These are phyloP conservation scores for Elachura formosa DNA, from an alignment of 2,113 vertebrate genomes.

Conservation along the genomic window DNA sequence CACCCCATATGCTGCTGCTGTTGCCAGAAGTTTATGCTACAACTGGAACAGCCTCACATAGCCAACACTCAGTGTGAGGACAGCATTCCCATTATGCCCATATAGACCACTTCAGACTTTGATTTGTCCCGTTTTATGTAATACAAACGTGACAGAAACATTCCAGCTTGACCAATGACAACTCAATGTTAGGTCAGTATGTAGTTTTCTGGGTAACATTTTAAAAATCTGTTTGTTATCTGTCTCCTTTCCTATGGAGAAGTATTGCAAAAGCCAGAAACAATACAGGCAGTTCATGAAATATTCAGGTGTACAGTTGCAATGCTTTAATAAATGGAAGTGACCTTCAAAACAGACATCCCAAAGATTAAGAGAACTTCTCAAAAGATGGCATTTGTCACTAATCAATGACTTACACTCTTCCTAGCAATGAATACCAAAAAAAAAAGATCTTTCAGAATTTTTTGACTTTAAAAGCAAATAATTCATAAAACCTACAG, in stretches of 20 bases:
- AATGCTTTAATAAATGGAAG: conserved; percentile 33
- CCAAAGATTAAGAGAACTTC: conserved; percentile 49
- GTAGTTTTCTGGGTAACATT: neutral
- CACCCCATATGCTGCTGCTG: neutral
- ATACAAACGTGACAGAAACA: neutral
- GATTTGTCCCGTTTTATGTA: neutral
- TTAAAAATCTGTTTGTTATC: neutral
- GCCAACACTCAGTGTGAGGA: neutral
- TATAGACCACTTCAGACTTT: neutral
- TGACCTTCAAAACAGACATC: conserved; percentile 60
- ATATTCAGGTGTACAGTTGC: conserved; percentile 25
- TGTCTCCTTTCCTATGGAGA: neutral
- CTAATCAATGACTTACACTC: conserved; percentile 47
- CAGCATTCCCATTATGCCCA: neutral
- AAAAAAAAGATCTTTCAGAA: conserved; percentile 37
- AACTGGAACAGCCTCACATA: neutral
- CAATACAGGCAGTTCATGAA: conserved; percentile 18
- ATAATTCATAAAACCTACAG: neutral
- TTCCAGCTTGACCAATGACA: neutral
- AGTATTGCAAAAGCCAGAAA: neutral
- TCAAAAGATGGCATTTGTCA: conserved; percentile 56
- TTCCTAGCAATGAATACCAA: conserved; percentile 42
- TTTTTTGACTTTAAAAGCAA: neutral
- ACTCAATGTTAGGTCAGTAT: neutral
- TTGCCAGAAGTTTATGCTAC: neutral